Percentiles rank a stretch among this genome's conserved stretches.
phyloP scores from a whole-genome alignment of 2,113 vertebrate species.

The Oenanthe oenanthe region DNA sequence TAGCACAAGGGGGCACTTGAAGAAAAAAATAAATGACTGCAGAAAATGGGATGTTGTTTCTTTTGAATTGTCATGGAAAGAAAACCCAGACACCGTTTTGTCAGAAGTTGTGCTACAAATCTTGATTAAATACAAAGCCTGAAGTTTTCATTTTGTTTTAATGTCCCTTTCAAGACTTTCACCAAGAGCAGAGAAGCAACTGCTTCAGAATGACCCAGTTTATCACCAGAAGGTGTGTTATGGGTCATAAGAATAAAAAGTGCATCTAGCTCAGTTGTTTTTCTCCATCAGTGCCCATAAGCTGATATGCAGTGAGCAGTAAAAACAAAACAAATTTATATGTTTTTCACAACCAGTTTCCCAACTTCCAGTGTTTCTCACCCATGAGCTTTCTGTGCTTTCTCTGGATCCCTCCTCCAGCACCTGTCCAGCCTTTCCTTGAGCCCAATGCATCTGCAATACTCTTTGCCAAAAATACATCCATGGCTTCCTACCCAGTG shows the following conservation, averaged over 20 bases:
- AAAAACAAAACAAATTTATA: not conserved
- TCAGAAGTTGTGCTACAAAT: not conserved
- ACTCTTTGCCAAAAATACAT: not conserved
- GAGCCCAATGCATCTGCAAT: not conserved
- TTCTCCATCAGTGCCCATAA: not conserved
- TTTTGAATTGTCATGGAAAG: not conserved
- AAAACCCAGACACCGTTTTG: not conserved
- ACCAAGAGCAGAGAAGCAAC: not conserved
- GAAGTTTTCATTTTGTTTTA: not conserved
- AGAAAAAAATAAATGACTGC: not conserved
- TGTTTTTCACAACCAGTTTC: not conserved
- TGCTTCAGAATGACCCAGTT: not conserved
- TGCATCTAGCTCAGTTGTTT: not conserved
- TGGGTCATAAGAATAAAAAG: not conserved
- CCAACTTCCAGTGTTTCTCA: not conserved
- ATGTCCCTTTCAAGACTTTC: not conserved
- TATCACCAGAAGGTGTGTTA: not conserved
- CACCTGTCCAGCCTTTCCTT: not conserved
- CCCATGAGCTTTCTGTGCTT: not conserved
- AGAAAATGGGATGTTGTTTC: not conserved
- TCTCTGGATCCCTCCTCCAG: not conserved
- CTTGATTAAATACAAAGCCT: not conserved
- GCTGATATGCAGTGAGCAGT: not conserved
- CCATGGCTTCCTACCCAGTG: not conserved
- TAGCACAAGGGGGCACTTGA: not conserved